These are phyloP conservation scores for Calliphora vomitoria DNA, from an alignment of 2,888 invertebrate genomes.

Conservation along the genomic window DNA sequence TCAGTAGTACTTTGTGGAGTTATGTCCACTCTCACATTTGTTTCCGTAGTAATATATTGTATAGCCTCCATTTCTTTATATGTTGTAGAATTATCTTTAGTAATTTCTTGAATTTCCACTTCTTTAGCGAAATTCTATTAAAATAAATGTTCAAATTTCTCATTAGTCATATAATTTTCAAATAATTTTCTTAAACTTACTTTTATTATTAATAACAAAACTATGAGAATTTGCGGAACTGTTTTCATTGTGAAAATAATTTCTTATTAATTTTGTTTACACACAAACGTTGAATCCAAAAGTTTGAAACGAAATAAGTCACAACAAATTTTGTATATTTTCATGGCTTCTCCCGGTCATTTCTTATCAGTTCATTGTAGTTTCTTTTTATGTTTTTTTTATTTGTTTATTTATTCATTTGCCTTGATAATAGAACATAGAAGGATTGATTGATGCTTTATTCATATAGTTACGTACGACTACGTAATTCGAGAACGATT, in stretches of 20 bases:
- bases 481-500: not conserved
- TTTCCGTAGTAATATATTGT: not conserved
- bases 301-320: conserved; percentile 54
- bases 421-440: not conserved
- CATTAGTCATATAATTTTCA: not conserved
- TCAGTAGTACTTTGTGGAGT: not conserved
- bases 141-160: not conserved
- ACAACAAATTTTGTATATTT: conserved; percentile 28
- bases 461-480: not conserved
- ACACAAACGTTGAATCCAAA: conserved; percentile 47
- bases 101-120: not conserved
- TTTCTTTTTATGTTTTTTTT: conserved; percentile 28
- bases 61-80: not conserved
- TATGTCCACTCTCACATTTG: not conserved
- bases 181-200: conserved; percentile 51
- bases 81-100: not conserved
- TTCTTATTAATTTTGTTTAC: not conserved
- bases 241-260: conserved; percentile 21
- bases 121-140: conserved; percentile 1
- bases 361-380: conserved; percentile 64
- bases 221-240: not conserved
- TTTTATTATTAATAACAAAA: conserved; percentile 6
- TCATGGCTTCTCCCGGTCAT: conserved; percentile 53
- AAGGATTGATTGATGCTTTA: conserved; percentile 25
- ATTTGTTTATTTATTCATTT: not conserved